Evolutionary conservation across 1,140 invertebrate species (phyloP), one percentile per base, ranked within the genome.

Genomic region (Cherax quadricarinatus): DNA sequence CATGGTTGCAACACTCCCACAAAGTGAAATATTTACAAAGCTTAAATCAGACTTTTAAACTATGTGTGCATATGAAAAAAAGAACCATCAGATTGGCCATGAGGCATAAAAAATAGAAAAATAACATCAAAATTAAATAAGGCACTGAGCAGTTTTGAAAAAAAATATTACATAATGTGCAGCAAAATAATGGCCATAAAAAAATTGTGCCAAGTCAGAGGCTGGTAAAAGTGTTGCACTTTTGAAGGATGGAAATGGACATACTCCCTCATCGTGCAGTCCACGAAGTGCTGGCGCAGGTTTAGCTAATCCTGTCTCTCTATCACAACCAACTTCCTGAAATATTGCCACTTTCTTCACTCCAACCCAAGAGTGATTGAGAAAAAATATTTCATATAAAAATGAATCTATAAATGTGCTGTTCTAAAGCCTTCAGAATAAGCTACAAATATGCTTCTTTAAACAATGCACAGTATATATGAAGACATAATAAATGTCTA

Each of bases 291-390:
- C 48, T 30, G 90, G 84, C 21, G 70, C 90, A 81, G 90, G 73
- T 78, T 91, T 91, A 86, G 90, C 60, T 81, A 86, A 86, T 60
- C 90, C 90, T 86, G 84, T 86, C 78, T 91, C 90, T 81, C 90
- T 91, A 86, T 91, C 90, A 91, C 90, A 91, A 91, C 84, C 90
- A 91, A 91, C 90, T 81, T 91, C 90, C 90, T 91, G 90, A 91
- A 91, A 91, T 70, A 86, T 91, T 86, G 90, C 90, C 90, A 91
- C 62, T 80, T 86, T 86, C 90, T 91, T 91, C 90, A 91, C 79
- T 82, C 84, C 53, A 86, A 87, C 90, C 57, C 60, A 51, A 21
- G 49, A 30, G 78, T 70, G 78, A 30, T 48, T n/a, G 57, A 24
- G n/a, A 80, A 30, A 91, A 53, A 78, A 62, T 30, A 78, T 60